A percentile compares a stretch with the other conserved stretches of the same genome.
Conservation (phyloP, 2,797 vertebrate genomes). For the Trichosurus vulpecula region DNA sequence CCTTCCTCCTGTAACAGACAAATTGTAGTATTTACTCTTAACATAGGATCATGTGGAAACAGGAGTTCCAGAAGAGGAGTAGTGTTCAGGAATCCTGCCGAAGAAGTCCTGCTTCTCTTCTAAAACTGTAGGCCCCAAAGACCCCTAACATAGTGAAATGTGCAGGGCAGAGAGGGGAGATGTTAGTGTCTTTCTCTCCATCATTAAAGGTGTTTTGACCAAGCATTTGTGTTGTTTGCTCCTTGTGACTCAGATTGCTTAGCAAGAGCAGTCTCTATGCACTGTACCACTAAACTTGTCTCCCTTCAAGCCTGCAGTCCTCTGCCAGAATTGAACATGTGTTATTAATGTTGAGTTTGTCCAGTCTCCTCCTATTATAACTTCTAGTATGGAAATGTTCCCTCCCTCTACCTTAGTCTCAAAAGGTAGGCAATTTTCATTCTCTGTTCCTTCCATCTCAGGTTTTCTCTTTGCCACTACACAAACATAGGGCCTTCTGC, state of each 20-base stretch:
- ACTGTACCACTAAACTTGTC: constrained; percentile 38
- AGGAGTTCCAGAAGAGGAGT: constrained; percentile 59
- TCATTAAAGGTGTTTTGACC: constrained; percentile 80
- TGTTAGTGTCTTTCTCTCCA: constrained; percentile 67
- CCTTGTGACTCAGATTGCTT: constrained; percentile 65
- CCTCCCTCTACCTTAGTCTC: background rate
- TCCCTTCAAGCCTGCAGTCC: constrained; percentile 51
- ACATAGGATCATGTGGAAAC: constrained; percentile 70
- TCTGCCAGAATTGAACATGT: constrained; percentile 73
- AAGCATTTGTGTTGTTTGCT: constrained; percentile 73
- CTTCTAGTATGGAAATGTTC: constrained; percentile 43
- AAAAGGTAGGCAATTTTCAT: constrained; percentile 40
- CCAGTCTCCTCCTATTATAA: constrained; percentile 60
- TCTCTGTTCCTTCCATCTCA: background rate
- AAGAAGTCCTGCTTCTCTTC: constrained; percentile 61
- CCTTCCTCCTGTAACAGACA: constrained; percentile 60
- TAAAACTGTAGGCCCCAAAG: constrained; percentile 61
- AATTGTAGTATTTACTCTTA: constrained; percentile 76
- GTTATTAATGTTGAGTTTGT: constrained; percentile 68
- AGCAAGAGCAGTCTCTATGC: constrained; percentile 64
- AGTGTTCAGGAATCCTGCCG: constrained; percentile 41
- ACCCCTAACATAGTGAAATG: constrained; percentile 72
- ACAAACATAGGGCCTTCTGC: background rate
- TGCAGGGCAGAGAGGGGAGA: constrained; percentile 65
- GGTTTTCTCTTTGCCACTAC: constrained; percentile 47